Evolutionary conservation across 2,888 invertebrate genomes (phyloP).

Genomic region (Unio pictorum): DNA sequence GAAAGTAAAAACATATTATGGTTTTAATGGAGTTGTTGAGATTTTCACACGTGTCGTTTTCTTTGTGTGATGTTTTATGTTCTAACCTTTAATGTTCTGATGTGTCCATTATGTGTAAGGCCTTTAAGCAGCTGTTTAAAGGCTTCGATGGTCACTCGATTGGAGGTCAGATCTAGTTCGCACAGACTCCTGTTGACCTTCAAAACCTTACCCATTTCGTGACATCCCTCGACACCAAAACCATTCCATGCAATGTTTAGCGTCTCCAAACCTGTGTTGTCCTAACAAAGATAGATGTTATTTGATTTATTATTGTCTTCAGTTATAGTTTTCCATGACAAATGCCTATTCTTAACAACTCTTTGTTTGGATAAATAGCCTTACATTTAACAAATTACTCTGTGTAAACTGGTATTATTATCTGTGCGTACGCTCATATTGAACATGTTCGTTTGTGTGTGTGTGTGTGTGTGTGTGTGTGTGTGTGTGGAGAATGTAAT

Average conservation of each 20-base stretch:
- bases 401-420: too few species aligned
- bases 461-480: too few species aligned
- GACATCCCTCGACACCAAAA: constrained; percentile 54
- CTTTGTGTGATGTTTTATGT: neutral
- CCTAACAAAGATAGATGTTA: constrained; percentile 22
- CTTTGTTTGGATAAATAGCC: too few species aligned
- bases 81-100: constrained; percentile 44
- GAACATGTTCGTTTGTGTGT: too few species aligned
- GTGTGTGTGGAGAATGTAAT: too few species aligned
- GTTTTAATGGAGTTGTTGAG: neutral
- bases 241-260: constrained; percentile 57
- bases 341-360: too few species aligned
- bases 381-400: too few species aligned
- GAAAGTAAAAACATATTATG: neutral
- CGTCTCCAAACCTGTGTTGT: constrained; percentile 37
- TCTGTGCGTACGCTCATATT: too few species aligned
- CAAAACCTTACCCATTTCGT: constrained; percentile 47
- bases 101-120: constrained; percentile 37
- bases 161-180: constrained; percentile 51
- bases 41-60: neutral
- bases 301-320: too few species aligned
- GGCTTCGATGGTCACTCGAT: constrained; percentile 50
- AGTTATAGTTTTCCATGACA: too few species aligned
- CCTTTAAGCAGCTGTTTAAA: constrained; percentile 49
- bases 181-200: constrained; percentile 41